Percentiles rank a stretch among this genome's conserved stretches.
phyloP scores from a whole-genome alignment of 1,140 invertebrate species.

The Acromyrmex charruanus region DNA sequence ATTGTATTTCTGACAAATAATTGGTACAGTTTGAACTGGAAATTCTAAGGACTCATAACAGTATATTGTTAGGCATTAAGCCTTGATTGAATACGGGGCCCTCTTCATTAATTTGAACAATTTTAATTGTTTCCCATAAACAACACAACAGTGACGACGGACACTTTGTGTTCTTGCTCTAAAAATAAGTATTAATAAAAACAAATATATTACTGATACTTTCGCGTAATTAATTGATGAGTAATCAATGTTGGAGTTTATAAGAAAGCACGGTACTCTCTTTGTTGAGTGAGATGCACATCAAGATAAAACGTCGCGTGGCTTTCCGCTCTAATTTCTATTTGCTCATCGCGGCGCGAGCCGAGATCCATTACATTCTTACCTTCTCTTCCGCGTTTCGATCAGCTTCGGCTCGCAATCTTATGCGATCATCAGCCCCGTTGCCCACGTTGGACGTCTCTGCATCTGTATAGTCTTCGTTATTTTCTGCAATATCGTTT shows the following conservation, averaged over 20 bases:
- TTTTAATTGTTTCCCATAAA: too few species aligned
- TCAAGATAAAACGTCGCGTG: conserved; percentile 43
- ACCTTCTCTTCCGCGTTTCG: conserved; percentile 71
- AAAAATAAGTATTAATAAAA: neutral
- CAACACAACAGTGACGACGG: too few species aligned
- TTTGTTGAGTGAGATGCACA: conserved; percentile 19
- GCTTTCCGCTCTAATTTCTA: conserved; percentile 63
- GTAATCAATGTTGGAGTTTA: neutral
- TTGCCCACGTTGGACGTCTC: conserved; percentile 1
- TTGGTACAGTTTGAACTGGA: too few species aligned
- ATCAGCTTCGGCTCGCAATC: conserved; percentile 26
- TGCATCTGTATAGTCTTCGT: conserved; percentile 65
- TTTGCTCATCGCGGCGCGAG: conserved; percentile 30
- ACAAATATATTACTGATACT: conserved; percentile 5
- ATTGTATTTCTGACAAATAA: too few species aligned
- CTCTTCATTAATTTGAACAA: too few species aligned
- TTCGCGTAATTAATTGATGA: conserved; percentile 14
- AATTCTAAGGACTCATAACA: too few species aligned
- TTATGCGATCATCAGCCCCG: neutral
- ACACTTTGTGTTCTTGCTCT: too few species aligned
- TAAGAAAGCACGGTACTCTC: conserved; percentile 2
- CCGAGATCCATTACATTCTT: conserved; percentile 63
- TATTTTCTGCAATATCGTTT: conserved; percentile 36
- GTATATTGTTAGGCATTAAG: too few species aligned
- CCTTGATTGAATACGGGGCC: too few species aligned